A percentile compares a stretch with the other conserved stretches of the same genome.
phyloP scores from a whole-genome alignment of 37 sponge, comb jelly and placozoan species.

The Agelas oroides region DNA sequence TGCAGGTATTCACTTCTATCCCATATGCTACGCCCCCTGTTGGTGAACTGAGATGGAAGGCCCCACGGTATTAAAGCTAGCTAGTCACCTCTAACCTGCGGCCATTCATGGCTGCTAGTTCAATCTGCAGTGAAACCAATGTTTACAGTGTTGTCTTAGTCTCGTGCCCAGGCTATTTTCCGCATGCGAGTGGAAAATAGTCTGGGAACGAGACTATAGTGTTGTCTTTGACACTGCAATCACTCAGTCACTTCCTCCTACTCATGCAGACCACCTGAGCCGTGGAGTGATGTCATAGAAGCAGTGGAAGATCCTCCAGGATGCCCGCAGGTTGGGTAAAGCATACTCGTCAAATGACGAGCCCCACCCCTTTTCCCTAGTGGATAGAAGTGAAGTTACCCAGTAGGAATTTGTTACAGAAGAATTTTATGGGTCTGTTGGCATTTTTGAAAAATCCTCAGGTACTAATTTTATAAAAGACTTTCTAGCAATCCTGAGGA shows the following conservation, averaged over 20 bases:
- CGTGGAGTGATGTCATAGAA: conserved; percentile 58
- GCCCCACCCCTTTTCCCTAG: too few species aligned
- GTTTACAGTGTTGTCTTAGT: too few species aligned
- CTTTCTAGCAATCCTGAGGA: too few species aligned
- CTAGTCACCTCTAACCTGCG: background rate
- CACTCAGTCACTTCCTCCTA: background rate
- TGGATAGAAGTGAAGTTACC: background rate
- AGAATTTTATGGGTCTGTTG: too few species aligned
- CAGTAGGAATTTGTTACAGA: background rate
- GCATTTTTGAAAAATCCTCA: too few species aligned
- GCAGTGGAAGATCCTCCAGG: conserved; percentile 69
- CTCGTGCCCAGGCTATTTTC: too few species aligned
- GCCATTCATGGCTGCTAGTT: background rate
- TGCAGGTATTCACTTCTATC: conserved; percentile 75
- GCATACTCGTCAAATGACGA: too few species aligned
- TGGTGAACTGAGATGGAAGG: conserved; percentile 67
- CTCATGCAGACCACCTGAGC: conserved; percentile 53
- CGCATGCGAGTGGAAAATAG: too few species aligned
- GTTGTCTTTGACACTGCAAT: too few species aligned
- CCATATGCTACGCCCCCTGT: conserved; percentile 80
- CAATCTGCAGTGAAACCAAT: background rate
- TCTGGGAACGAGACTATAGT: too few species aligned
- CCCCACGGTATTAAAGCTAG: conserved; percentile 55
- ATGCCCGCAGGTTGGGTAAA: conserved; percentile 31
- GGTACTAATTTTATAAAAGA: too few species aligned